Conservation (phyloP, 1,140 invertebrate genomes). For the Brachystomella parvula region DNA sequence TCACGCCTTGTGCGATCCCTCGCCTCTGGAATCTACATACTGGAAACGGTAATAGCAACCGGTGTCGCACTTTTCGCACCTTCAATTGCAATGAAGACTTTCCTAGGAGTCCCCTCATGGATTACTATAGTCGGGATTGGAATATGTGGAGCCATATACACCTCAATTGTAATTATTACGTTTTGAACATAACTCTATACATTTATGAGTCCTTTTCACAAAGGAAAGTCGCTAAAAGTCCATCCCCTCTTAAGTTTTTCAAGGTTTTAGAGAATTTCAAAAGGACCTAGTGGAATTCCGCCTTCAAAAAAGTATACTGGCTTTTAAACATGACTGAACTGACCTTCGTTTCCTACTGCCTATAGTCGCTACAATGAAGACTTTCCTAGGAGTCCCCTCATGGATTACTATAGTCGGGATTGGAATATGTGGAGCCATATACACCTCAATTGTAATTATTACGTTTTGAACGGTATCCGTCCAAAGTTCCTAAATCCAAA, state of each 20-base stretch:
- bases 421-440: background rate
- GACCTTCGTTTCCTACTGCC: no score
- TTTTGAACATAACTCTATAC: no score
- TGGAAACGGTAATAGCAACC: background rate
- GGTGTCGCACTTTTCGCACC: background rate
- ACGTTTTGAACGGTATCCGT: no score
- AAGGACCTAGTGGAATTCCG: no score
- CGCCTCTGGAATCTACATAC: background rate
- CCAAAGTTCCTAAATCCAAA: no score
- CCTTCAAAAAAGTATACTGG: no score
- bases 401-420: conserved; percentile 13
- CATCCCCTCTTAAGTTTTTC: no score
- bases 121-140: conserved; percentile 1
- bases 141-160: background rate
- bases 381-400: conserved; percentile 1
- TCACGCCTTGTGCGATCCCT: background rate
- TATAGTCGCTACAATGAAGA: background rate
- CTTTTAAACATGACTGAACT: no score
- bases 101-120: conserved; percentile 14
- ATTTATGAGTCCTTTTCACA: no score
- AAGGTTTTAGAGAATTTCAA: no score
- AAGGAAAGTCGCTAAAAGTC: no score
- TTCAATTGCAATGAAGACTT: background rate
- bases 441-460: conserved; percentile 5
- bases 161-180: conserved; percentile 6